Conservation (phyloP, 2,888 invertebrate species). For the Drosophila affinis region DNA sequence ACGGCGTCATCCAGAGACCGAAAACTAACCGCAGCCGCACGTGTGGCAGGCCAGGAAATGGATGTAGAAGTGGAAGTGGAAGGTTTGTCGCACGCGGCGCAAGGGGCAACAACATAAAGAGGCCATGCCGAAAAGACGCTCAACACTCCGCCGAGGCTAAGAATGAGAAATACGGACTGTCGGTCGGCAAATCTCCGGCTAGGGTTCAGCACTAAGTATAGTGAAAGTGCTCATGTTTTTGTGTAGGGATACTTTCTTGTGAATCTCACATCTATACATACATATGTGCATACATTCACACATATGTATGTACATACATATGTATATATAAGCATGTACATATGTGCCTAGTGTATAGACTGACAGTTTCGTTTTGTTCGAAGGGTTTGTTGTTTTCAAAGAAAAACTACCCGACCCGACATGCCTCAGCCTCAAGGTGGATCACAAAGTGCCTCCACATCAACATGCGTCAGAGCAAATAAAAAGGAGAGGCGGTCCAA, state of each 20-base stretch:
- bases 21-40: conserved; percentile 70
- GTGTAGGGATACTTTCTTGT: conserved; percentile 7
- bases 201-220: conserved; percentile 51
- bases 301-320: background rate
- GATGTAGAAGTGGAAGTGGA: conserved; percentile 35
- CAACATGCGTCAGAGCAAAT: conserved; percentile 62
- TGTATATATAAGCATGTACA: background rate
- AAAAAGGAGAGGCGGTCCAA: conserved; percentile 25
- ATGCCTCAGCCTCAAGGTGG: conserved; percentile 62
- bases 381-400: conserved; percentile 46
- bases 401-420: conserved; percentile 68
- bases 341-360: no score
- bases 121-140: conserved; percentile 59
- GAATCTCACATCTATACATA: background rate
- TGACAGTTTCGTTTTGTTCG: background rate
- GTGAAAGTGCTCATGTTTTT: conserved; percentile 54
- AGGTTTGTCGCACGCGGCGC: conserved; percentile 64
- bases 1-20: conserved; percentile 40
- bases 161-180: conserved; percentile 46
- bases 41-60: conserved; percentile 37
- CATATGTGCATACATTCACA: background rate
- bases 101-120: conserved; percentile 38
- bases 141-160: conserved; percentile 39
- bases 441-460: conserved; percentile 41
- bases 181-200: conserved; percentile 48